These are phyloP conservation scores for Cyphomyrus discorhynchus DNA, from an alignment of 2,113 vertebrate species.

Conservation along the genomic window DNA sequence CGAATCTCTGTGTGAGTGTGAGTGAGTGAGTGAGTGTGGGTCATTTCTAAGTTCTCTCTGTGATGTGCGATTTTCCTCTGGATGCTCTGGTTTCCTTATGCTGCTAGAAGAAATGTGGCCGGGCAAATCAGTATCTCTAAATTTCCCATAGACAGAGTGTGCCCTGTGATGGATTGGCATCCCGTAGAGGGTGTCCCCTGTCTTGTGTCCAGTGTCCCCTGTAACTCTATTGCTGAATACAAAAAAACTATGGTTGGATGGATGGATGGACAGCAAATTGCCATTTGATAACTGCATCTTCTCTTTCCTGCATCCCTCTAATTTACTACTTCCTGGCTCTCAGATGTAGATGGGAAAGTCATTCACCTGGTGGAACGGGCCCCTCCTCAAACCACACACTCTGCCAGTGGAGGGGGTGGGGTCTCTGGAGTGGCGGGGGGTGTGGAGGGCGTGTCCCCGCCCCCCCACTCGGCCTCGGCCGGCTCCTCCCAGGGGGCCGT, in stretches of 20 bases:
- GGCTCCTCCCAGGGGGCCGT: constrained; percentile 58
- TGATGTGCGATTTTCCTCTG: neutral
- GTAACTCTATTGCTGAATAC: neutral
- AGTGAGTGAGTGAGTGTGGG: neutral
- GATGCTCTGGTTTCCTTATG: neutral
- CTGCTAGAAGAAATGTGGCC: neutral
- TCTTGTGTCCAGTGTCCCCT: neutral
- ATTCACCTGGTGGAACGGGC: constrained; percentile 87
- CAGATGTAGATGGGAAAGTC: constrained; percentile 86
- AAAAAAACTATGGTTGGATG: neutral
- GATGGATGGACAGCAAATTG: neutral
- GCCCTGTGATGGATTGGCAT: neutral
- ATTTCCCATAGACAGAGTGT: neutral
- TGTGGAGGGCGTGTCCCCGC: constrained; percentile 41
- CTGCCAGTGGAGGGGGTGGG: constrained; percentile 62
- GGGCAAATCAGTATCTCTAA: neutral
- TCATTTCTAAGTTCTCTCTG: neutral
- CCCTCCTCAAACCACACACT: constrained; percentile 75
- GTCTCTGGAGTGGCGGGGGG: constrained; percentile 38
- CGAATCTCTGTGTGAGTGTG: neutral
- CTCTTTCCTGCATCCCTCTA: neutral
- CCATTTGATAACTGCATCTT: neutral
- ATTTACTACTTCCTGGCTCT: neutral
- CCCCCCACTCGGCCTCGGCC: constrained; percentile 58
- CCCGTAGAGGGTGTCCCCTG: neutral